Evolutionary conservation across 2,888 invertebrate species (phyloP).

Genomic region (Agelastica alni): DNA sequence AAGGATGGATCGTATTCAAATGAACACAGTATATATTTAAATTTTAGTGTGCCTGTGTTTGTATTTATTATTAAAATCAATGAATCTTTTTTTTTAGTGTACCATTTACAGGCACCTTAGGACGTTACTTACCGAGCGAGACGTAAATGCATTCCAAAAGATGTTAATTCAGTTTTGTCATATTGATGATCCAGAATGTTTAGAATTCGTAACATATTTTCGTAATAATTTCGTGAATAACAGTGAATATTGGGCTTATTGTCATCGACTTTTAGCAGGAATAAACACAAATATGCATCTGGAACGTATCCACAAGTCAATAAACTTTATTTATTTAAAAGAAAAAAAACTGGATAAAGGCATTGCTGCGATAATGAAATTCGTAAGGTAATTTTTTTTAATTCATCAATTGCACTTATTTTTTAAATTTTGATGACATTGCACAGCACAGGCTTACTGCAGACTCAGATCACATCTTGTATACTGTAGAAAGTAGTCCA

Average conservation of each 20-base stretch:
- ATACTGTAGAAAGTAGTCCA: too few species aligned
- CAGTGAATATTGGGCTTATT: conserved; percentile 36
- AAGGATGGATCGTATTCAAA: too few species aligned
- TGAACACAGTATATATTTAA: too few species aligned
- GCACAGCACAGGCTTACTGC: too few species aligned
- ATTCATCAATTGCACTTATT: too few species aligned
- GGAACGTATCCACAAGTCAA: conserved; percentile 37
- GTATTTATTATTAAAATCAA: too few species aligned
- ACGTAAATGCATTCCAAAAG: conserved; percentile 31
- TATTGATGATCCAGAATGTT: conserved; percentile 22
- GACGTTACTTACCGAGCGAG: conserved; percentile 29
- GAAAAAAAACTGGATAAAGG: conserved; percentile 40
- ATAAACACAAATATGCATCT: conserved; percentile 41
- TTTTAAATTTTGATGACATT: too few species aligned
- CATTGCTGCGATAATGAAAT: conserved; percentile 35
- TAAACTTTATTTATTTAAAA: conserved; percentile 39
- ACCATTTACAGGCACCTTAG: conserved; percentile 30
- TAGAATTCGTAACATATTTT: conserved; percentile 37
- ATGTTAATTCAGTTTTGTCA: conserved; percentile 29
- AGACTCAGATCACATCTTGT: too few species aligned
- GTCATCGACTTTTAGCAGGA: conserved; percentile 32
- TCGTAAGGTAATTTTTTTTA: conserved; percentile 19
- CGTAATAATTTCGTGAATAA: conserved; percentile 29
- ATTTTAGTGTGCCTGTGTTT: too few species aligned
- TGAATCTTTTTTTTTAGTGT: too few species aligned